phyloP scores from a whole-genome alignment of 2,113 vertebrate species.

The Elanus axillaris region DNA sequence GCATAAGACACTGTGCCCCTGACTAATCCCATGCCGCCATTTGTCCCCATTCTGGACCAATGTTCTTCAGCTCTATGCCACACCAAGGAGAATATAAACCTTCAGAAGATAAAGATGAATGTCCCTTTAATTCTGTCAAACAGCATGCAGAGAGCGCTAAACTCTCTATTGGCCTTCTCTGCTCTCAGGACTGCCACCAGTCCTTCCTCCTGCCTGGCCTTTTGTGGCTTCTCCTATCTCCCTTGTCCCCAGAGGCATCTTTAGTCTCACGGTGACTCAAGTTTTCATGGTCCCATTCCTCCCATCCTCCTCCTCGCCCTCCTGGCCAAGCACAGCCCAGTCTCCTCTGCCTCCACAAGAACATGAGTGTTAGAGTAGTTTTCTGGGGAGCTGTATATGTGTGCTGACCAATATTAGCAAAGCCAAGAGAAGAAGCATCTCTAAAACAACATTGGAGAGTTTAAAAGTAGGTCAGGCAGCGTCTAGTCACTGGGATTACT shows the following conservation, averaged over 20 bases:
- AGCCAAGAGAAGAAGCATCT: not conserved
- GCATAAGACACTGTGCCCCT: not conserved
- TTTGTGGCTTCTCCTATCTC: not conserved
- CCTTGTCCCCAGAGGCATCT: not conserved
- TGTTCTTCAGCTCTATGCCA: not conserved
- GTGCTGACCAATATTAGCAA: not conserved
- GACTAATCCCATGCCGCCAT: not conserved
- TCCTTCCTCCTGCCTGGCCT: not conserved
- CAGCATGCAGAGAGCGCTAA: not conserved
- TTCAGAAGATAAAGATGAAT: not conserved
- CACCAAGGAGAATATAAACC: not conserved
- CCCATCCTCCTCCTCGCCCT: not conserved
- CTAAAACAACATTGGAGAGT: not conserved
- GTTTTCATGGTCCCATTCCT: not conserved
- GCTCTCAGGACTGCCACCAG: not conserved
- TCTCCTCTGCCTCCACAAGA: not conserved
- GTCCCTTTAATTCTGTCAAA: not conserved
- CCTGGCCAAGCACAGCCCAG: not conserved
- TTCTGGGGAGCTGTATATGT: not conserved
- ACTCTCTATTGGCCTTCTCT: not conserved
- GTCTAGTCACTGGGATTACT: not conserved
- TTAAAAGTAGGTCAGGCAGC: conserved; percentile 28
- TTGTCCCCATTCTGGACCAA: not conserved
- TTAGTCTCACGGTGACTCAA: not conserved
- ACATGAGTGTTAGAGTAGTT: not conserved